phyloP scores from a whole-genome alignment of 1,140 invertebrate species.

The Drosophila lacteicornis region DNA sequence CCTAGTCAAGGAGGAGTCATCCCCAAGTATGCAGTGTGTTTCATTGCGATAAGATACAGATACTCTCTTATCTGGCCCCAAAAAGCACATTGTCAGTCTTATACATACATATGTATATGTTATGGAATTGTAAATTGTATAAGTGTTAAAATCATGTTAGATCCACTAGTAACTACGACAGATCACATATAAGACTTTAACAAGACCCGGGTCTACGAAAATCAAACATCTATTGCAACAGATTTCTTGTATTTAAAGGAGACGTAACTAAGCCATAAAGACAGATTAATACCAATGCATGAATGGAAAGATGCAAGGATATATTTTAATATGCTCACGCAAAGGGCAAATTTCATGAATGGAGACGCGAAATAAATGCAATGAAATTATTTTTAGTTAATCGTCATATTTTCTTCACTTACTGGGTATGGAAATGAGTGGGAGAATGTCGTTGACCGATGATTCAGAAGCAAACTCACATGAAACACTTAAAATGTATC shows the following conservation, averaged over 20 bases:
- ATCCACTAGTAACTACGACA: constrained; percentile 31
- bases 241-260: constrained; percentile 19
- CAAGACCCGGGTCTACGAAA: constrained; percentile 23
- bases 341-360: constrained; percentile 51
- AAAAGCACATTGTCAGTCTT: constrained; percentile 31
- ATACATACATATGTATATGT: constrained; percentile 7
- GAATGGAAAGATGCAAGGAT: constrained; percentile 31
- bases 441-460: neutral
- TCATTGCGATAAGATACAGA: constrained; percentile 28
- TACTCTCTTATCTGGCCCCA: constrained; percentile 15
- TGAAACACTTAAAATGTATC: too few relatives aligned
- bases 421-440: constrained; percentile 2
- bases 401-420: neutral
- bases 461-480: too few relatives aligned
- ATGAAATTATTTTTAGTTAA: constrained; percentile 38
- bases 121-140: constrained; percentile 38
- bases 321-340: constrained; percentile 73
- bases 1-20: constrained; percentile 46
- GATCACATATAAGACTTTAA: constrained; percentile 36
- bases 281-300: constrained; percentile 58
- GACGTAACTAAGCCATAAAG: constrained; percentile 59
- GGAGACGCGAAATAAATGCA: constrained; percentile 48
- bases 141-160: constrained; percentile 34
- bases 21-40: constrained; percentile 24
- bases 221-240: constrained; percentile 12